Conservation (phyloP, 2,113 vertebrate genomes). For the Raja brachyura region DNA sequence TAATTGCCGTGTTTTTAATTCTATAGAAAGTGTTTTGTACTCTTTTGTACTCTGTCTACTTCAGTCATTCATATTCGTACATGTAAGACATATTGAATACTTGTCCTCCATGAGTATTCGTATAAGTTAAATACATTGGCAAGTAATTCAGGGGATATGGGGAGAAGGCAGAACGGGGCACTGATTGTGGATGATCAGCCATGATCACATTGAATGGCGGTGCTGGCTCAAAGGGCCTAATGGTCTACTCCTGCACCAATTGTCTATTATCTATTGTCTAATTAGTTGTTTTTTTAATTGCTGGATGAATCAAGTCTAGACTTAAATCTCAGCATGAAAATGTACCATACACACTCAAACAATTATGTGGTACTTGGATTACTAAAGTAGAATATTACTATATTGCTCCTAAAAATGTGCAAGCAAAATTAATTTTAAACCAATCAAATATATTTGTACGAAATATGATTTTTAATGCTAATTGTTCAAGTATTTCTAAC, state of each 20-base stretch:
- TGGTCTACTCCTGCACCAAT: too few relatives aligned
- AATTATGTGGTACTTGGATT: neutral
- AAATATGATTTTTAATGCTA: neutral
- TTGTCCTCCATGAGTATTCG: neutral
- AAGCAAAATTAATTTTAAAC: neutral
- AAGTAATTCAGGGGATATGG: too few relatives aligned
- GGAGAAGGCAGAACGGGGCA: too few relatives aligned
- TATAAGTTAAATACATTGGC: neutral
- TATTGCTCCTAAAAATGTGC: neutral
- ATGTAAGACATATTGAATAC: slow-evolving; percentile 13
- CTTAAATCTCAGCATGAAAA: neutral
- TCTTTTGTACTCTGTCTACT: neutral
- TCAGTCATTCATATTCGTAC: neutral
- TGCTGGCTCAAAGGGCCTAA: too few relatives aligned
- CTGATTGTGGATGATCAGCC: too few relatives aligned
- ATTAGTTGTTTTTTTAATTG: too few relatives aligned
- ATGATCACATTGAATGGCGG: too few relatives aligned
- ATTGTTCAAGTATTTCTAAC: neutral
- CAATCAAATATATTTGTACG: neutral
- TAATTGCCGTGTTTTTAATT: neutral
- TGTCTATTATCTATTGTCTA: too few relatives aligned
- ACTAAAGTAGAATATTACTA: neutral
- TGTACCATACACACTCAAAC: neutral
- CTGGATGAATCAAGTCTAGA: neutral
- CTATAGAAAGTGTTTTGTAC: neutral